Percentiles rank a stretch among this genome's conserved stretches.
These are phyloP conservation scores for Poeciliopsis turrubarensis DNA, from an alignment of 2,113 vertebrate species.

Conservation along the genomic window DNA sequence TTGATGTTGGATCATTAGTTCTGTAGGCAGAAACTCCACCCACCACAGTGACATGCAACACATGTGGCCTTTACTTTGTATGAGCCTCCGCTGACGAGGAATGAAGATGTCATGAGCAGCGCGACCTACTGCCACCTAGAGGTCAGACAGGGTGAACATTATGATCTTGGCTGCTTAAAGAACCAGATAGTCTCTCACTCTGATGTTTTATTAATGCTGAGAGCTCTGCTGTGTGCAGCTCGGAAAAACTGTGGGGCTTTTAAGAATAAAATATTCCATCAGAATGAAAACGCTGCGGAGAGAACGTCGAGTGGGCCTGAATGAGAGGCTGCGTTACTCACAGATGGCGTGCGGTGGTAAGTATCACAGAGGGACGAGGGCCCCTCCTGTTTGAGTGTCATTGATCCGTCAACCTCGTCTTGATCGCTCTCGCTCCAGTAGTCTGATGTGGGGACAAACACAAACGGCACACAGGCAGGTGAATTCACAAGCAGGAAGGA, in stretches of 20 bases:
- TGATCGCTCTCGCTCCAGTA: conserved; percentile 97
- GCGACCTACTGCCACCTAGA: conserved; percentile 59
- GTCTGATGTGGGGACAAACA: conserved; percentile 73
- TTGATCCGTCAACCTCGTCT: conserved; percentile 88
- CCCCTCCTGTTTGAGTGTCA: conserved; percentile 91
- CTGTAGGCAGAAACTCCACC: background rate
- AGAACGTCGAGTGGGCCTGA: conserved; percentile 15
- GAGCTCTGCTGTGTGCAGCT: conserved; percentile 52
- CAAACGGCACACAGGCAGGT: conserved; percentile 5
- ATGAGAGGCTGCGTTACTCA: conserved; percentile 72
- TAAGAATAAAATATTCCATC: conserved; percentile 63
- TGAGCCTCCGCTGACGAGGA: background rate
- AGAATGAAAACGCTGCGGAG: conserved; percentile 41
- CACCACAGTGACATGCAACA: background rate
- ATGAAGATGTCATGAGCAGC: conserved; percentile 17
- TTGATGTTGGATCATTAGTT: background rate
- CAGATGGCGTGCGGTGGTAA: conserved; percentile 88
- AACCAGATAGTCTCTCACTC: conserved; percentile 56
- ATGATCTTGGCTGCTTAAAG: conserved; percentile 47
- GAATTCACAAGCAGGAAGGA: background rate
- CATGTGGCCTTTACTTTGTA: background rate
- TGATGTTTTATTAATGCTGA: conserved; percentile 75
- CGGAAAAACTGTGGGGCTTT: conserved; percentile 52
- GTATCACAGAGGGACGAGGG: conserved; percentile 83
- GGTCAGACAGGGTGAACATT: conserved; percentile 33